Evolutionary conservation across 2,888 invertebrate genomes (phyloP).

Genomic region (Calliopum simillimum): DNA sequence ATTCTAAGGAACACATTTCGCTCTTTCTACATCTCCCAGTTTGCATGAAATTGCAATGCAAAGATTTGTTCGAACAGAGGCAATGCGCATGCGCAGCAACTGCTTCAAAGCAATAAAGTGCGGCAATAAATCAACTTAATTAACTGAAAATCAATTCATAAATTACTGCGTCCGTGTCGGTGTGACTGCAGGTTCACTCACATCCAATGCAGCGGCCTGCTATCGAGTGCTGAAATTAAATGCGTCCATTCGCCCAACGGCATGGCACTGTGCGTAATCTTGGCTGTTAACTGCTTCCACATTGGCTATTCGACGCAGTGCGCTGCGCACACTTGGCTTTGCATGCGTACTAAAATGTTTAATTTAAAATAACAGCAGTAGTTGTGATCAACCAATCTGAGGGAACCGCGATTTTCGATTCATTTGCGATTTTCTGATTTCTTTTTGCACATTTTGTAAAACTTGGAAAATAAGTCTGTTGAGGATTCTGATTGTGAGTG

Average conservation of each 20-base stretch:
- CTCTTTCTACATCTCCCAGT: not conserved
- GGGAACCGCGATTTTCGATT: too few species aligned
- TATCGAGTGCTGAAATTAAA: not conserved
- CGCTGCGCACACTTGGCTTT: not conserved
- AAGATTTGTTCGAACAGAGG: not conserved
- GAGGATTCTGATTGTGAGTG: too few species aligned
- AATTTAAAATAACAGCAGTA: conserved; percentile 9
- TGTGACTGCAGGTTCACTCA: conserved; percentile 26
- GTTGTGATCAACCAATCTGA: not conserved
- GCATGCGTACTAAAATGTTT: conserved; percentile 13
- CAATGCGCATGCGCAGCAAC: conserved; percentile 52
- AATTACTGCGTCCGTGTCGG: conserved; percentile 49
- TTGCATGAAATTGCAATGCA: not conserved
- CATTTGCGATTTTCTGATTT: too few species aligned
- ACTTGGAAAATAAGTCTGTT: too few species aligned
- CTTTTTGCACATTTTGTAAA: conserved; percentile 3
- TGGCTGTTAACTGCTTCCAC: not conserved
- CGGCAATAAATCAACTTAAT: conserved; percentile 63
- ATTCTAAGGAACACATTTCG: too few species aligned
- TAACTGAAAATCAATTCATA: conserved; percentile 64
- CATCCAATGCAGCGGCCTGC: not conserved
- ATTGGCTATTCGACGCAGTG: not conserved
- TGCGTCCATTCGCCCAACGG: not conserved
- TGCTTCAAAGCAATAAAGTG: conserved; percentile 59
- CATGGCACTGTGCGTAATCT: not conserved